Base-by-base conservation (phyloP, 2,113 vertebrate species). In the Callionymus lyra region DNA sequence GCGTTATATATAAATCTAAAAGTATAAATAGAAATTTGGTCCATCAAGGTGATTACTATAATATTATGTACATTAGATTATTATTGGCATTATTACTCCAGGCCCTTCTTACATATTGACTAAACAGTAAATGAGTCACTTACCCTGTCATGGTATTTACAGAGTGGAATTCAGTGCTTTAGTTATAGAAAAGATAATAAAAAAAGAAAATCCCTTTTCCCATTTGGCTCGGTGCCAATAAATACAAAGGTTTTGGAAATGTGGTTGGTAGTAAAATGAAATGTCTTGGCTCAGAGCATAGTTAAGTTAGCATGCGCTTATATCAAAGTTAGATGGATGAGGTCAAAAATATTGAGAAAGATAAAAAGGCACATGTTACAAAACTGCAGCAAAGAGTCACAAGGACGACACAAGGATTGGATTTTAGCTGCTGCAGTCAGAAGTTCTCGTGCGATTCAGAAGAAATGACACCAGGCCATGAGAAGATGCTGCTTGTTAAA, bases 1-100 rank as follows among this genome's bases (percentile, higher is more conserved):
- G 91, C 8, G 21, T 27, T 8, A 93, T 95, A 93, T 92, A 94
- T 93, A 93, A 96, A 88, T 92, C 91, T 94, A 97, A 16, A 85
- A 88, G 90, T 92, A 97, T 96, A 97, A 97, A 98, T 98, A 97
- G 88, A 95, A 91, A 93, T 97, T 97, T 95, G 92, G 92, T 94
- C 90, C 91, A 85, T 89, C 73, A 65, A 85, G 53, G 54, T 72
- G 74, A 81, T 88, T 82, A 86, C 84, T 87, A 89, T 77, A 84
- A 80, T 91, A 90, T 88, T 82, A 81, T 95, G 82, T 91, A 91
- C 91, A 90, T 89, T 65, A 63, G 59, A 88, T 55, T 61, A 65
- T 54, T 49, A 9, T 81, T 77, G 82, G 55, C n/a, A n/a, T n/a
- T 76, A 83, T 77, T 77, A 76, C 81, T 83, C 70, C 70, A 76